A percentile compares a stretch with the other conserved stretches of the same genome.
Evolutionary conservation across 1,140 invertebrate genomes (phyloP).

Genomic region (Latrodectus geometricus): DNA sequence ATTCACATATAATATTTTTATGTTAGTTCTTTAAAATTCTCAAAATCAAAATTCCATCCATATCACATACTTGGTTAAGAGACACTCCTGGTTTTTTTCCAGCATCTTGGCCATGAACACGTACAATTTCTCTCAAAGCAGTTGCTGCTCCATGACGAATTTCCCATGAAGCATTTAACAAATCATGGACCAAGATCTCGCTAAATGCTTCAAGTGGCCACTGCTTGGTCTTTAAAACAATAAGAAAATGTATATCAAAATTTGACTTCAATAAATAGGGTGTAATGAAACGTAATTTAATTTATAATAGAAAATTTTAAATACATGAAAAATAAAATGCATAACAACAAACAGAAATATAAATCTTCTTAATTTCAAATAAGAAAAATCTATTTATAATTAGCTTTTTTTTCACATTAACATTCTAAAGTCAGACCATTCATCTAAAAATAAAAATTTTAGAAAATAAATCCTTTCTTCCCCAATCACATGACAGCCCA

Average conservation of each 20-base stretch:
- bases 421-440: too few relatives aligned
- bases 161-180: constrained; percentile 93
- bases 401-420: too few relatives aligned
- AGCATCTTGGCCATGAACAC: constrained; percentile 82
- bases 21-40: too few relatives aligned
- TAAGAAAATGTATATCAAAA: neutral
- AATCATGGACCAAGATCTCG: constrained; percentile 83
- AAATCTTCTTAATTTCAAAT: too few relatives aligned
- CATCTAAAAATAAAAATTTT: too few relatives aligned
- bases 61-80: constrained; percentile 71
- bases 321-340: too few relatives aligned
- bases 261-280: neutral
- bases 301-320: neutral
- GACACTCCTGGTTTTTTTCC: constrained; percentile 76
- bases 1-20: too few relatives aligned
- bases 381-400: too few relatives aligned
- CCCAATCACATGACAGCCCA: too few relatives aligned
- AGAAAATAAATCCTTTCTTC: too few relatives aligned
- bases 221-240: constrained; percentile 71
- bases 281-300: neutral
- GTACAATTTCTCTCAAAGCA: constrained; percentile 88
- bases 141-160: constrained; percentile 93
- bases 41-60: neutral
- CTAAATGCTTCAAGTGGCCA: constrained; percentile 89
- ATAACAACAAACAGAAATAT: too few relatives aligned